Conservation (phyloP, 2,113 vertebrate species). For the Chlamydotis undulata region DNA sequence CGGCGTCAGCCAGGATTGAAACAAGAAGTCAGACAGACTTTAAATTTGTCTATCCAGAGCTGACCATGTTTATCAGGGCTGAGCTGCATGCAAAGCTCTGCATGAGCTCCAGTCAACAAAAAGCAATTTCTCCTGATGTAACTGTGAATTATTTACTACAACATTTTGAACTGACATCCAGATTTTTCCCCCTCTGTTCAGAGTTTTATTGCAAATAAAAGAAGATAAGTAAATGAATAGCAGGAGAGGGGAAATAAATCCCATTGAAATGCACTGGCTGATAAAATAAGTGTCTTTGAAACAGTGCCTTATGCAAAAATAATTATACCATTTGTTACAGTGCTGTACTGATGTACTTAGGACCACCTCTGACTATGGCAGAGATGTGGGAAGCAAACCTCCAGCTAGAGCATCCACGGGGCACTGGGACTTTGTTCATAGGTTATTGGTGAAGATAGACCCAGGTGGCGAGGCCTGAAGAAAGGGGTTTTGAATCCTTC, state of each 20-base stretch:
- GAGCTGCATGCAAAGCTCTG: neutral
- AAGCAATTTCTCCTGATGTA: slow-evolving; percentile 4
- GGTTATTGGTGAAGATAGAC: neutral
- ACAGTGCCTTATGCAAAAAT: slow-evolving; percentile 41
- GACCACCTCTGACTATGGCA: neutral
- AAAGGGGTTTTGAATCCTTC: neutral
- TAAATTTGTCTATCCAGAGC: neutral
- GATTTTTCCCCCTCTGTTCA: neutral
- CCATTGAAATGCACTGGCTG: neutral
- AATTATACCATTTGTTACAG: slow-evolving; percentile 60
- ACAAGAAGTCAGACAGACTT: neutral
- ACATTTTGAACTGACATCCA: slow-evolving; percentile 26
- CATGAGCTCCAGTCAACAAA: neutral
- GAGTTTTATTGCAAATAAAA: slow-evolving; percentile 22
- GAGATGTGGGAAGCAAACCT: neutral
- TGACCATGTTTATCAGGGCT: neutral
- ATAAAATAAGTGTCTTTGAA: slow-evolving; percentile 52
- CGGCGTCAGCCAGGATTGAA: neutral
- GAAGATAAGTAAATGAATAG: slow-evolving; percentile 35
- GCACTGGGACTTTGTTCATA: neutral
- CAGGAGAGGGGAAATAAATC: slow-evolving; percentile 33
- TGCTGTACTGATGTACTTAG: slow-evolving; percentile 14
- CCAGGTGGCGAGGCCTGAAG: neutral
- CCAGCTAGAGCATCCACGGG: neutral
- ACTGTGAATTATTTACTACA: slow-evolving; percentile 36